Conservation (phyloP, 2,113 vertebrate species). For the Sebastes fasciatus region DNA sequence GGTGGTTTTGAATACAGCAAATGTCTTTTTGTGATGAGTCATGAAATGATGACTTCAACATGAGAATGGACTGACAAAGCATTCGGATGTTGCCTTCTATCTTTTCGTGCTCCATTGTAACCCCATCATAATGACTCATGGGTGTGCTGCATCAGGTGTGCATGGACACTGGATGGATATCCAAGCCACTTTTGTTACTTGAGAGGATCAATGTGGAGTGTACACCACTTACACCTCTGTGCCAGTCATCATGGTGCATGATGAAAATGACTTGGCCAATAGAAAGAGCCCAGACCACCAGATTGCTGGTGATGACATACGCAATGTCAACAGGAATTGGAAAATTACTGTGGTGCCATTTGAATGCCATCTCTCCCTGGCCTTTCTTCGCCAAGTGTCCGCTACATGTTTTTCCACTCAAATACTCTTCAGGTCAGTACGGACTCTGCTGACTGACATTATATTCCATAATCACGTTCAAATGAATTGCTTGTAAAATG, state of each 20-base stretch:
- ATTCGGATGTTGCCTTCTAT: no score
- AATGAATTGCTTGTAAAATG: no score
- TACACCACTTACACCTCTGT: not conserved
- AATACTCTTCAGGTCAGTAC: no score
- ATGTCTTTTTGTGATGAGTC: no score
- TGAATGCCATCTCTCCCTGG: not conserved
- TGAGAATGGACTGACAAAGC: no score
- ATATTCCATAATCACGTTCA: no score
- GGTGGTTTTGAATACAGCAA: no score
- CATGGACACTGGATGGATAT: not conserved
- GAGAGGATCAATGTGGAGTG: not conserved
- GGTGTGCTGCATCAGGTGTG: not conserved
- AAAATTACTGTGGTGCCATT: not conserved
- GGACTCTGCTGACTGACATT: no score
- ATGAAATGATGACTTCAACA: no score
- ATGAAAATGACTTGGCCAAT: not conserved
- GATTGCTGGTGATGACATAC: not conserved
- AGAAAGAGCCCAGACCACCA: not conserved
- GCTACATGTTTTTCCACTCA: not conserved
- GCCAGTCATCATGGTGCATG: not conserved
- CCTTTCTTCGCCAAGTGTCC: no score
- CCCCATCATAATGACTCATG: not conserved
- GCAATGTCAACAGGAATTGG: not conserved
- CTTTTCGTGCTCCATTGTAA: no score
- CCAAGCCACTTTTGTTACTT: not conserved